These are phyloP conservation scores for Macropodus opercularis DNA, from an alignment of 2,797 vertebrate species.

Conservation along the genomic window DNA sequence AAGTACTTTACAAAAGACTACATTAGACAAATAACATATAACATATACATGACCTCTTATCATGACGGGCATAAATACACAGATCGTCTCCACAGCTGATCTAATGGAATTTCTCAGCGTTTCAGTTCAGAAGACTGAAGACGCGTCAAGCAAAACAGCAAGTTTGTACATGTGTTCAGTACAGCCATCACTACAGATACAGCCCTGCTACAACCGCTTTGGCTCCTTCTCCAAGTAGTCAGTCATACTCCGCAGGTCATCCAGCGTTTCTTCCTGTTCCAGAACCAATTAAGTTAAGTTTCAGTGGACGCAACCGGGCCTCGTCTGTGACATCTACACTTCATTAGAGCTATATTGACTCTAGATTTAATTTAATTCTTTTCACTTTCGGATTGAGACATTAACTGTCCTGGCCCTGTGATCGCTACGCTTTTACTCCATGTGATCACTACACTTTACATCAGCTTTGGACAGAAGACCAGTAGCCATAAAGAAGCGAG, in stretches of 20 bases:
- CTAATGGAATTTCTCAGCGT: slow-evolving; percentile 51
- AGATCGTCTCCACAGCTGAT: slow-evolving; percentile 11
- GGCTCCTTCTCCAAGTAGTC: slow-evolving; percentile 57
- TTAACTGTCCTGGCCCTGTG: slow-evolving; percentile 56
- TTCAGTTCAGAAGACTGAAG: slow-evolving; percentile 38
- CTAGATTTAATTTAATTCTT: slow-evolving; percentile 58
- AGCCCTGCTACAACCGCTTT: slow-evolving; percentile 56
- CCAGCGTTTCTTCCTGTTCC: slow-evolving; percentile 45
- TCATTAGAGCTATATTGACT: slow-evolving; percentile 66
- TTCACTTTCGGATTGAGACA: slow-evolving; percentile 58
- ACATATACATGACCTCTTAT: no score
- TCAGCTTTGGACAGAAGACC: slow-evolving; percentile 58
- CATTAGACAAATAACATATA: no score
- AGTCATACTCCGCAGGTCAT: slow-evolving; percentile 40
- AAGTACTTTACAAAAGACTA: no score
- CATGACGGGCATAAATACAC: no score
- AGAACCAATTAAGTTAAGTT: slow-evolving; percentile 45
- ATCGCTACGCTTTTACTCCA: slow-evolving; percentile 52
- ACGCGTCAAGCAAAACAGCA: slow-evolving; percentile 56
- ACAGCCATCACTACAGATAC: slow-evolving; percentile 69
- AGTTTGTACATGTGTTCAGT: slow-evolving; percentile 68
- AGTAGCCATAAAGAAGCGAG: slow-evolving; percentile 60
- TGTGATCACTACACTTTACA: no score
- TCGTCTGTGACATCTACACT: slow-evolving; percentile 47
- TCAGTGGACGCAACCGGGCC: slow-evolving; percentile 44